These are phyloP conservation scores for Gracilinanus agilis DNA, from an alignment of 2,113 vertebrate genomes.

Conservation along the genomic window DNA sequence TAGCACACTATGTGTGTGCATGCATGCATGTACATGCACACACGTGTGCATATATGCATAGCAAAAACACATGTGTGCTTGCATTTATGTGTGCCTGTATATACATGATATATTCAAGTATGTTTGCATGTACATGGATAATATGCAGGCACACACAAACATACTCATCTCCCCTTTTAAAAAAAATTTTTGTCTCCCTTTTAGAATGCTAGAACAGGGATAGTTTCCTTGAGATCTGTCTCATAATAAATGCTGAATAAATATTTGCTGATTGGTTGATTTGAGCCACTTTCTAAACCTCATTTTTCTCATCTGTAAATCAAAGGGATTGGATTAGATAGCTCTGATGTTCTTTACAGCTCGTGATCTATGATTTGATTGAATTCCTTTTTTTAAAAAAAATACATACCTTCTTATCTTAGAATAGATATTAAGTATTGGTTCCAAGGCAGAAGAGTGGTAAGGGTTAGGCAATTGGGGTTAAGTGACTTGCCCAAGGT, in stretches of 20 bases:
- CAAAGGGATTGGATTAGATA: background rate
- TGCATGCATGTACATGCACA: background rate
- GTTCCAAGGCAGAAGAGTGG: too few relatives aligned
- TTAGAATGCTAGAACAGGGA: background rate
- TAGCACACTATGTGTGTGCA: background rate
- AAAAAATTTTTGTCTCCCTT: background rate
- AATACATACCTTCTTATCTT: too few relatives aligned
- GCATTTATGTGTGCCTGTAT: too few relatives aligned
- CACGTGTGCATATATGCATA: background rate
- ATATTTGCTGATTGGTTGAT: background rate
- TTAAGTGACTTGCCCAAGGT: too few relatives aligned
- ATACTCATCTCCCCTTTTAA: background rate
- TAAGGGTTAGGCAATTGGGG: too few relatives aligned
- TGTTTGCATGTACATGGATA: too few relatives aligned
- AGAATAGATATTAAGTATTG: too few relatives aligned
- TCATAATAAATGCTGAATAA: background rate
- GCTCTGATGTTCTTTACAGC: background rate
- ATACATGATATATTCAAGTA: too few relatives aligned
- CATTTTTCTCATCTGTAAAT: background rate
- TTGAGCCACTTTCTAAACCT: background rate
- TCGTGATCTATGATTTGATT: background rate
- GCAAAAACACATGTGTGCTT: too few relatives aligned
- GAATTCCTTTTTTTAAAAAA: background rate
- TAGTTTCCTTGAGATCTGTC: background rate
- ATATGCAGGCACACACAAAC: background rate